These are phyloP conservation scores for Dinomys branickii DNA, from an alignment of 2,113 vertebrate species.

Conservation along the genomic window DNA sequence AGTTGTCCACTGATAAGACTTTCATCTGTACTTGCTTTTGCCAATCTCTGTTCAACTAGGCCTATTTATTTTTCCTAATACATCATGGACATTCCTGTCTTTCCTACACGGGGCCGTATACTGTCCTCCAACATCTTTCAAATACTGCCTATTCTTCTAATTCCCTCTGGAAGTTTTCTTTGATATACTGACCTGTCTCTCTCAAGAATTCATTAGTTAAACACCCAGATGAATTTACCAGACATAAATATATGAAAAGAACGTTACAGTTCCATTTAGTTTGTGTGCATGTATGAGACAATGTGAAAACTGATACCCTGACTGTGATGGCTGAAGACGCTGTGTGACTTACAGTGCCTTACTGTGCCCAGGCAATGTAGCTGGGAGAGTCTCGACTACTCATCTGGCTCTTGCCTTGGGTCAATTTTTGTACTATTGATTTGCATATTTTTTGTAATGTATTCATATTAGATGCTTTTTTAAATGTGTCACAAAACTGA, in stretches of 20 bases:
- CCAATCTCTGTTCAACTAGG: neutral
- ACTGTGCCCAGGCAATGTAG: neutral
- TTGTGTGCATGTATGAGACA: neutral
- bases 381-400: neutral
- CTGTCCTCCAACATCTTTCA: neutral
- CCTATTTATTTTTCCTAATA: neutral
- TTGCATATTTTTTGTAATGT: neutral
- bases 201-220: constrained; percentile 23
- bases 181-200: neutral
- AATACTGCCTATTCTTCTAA: constrained; percentile 28
- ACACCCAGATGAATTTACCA: neutral
- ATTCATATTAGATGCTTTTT: constrained; percentile 24
- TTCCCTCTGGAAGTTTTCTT: neutral
- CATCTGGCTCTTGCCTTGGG: neutral
- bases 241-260: constrained; percentile 52
- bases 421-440: neutral
- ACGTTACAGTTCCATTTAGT: neutral
- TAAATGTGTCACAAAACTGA: neutral
- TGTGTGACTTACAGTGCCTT: neutral
- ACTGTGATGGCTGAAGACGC: neutral
- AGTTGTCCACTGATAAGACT: neutral
- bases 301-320: neutral
- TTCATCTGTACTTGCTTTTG: neutral
- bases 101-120: neutral
- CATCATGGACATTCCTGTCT: neutral